Evolutionary conservation across 2,888 invertebrate genomes (phyloP).

Genomic region (Pilophorus perplexus): DNA sequence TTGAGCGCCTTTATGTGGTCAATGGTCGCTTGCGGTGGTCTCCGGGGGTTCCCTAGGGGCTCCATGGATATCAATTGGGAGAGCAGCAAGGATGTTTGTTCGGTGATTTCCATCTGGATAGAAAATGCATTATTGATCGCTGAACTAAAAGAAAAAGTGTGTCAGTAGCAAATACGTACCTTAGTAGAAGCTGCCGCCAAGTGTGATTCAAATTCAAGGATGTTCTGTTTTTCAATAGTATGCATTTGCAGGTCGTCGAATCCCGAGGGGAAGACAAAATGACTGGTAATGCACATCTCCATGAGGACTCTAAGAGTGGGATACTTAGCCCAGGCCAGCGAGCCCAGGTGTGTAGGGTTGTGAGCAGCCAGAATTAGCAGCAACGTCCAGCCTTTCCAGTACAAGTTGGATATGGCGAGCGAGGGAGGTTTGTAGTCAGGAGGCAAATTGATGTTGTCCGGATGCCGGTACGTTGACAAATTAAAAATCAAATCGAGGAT

Average conservation of each 20-base stretch:
- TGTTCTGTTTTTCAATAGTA: slow-evolving; percentile 71
- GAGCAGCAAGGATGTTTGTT: slow-evolving; percentile 80
- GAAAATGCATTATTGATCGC: background rate
- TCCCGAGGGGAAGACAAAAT: slow-evolving; percentile 68
- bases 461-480: slow-evolving; percentile 86
- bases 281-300: slow-evolving; percentile 94
- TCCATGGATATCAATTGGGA: slow-evolving; percentile 79
- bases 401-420: slow-evolving; percentile 84
- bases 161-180: slow-evolving; percentile 50
- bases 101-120: slow-evolving; percentile 70
- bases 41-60: slow-evolving; percentile 76
- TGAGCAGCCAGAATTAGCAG: slow-evolving; percentile 86
- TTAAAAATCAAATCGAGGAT: slow-evolving; percentile 87
- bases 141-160: too few species aligned
- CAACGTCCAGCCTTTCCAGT: slow-evolving; percentile 93
- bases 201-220: slow-evolving; percentile 86
- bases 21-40: slow-evolving; percentile 73
- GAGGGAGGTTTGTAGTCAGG: slow-evolving; percentile 75
- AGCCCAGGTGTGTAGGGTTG: slow-evolving; percentile 85
- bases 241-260: slow-evolving; percentile 66
- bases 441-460: slow-evolving; percentile 87
- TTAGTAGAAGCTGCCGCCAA: slow-evolving; percentile 86
- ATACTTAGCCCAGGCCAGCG: slow-evolving; percentile 83
- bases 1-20: slow-evolving; percentile 79
- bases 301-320: slow-evolving; percentile 86